Conservation (phyloP, 2,113 vertebrate genomes). For the Myodes glareolus region DNA sequence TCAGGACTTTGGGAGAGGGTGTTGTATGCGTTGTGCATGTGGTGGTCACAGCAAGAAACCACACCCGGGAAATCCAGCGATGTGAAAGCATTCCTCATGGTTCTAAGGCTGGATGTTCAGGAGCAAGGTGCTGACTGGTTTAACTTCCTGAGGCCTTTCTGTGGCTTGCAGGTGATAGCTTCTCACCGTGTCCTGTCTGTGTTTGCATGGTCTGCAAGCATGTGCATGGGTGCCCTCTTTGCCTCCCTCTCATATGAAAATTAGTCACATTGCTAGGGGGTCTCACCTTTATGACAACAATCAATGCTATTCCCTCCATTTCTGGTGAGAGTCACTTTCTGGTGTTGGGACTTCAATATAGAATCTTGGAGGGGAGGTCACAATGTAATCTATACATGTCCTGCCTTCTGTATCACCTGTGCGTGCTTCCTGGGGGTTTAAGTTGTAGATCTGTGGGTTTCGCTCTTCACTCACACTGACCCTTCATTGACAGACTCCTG, state of each 20-base stretch:
- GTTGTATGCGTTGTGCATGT: accelerated
- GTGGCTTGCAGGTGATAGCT: too few species aligned
- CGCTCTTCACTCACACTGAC: not conserved
- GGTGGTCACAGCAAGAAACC: too few species aligned
- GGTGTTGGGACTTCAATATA: not conserved
- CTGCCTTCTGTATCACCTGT: accelerated
- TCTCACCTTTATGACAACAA: not conserved
- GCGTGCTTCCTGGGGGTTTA: not conserved
- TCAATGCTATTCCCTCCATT: not conserved
- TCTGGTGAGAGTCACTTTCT: not conserved
- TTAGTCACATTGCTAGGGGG: not conserved
- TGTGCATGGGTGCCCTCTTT: too few species aligned
- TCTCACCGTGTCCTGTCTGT: not conserved
- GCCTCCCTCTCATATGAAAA: not conserved
- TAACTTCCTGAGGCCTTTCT: too few species aligned
- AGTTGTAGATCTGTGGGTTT: not conserved
- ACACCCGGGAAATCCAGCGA: not conserved
- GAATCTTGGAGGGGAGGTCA: not conserved
- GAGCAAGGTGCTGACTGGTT: not conserved
- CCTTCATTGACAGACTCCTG: not conserved
- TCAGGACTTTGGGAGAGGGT: not conserved
- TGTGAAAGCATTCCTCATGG: not conserved
- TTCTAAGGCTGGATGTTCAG: not conserved
- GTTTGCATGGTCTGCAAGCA: too few species aligned
- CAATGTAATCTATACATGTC: accelerated